A percentile compares a stretch with the other conserved stretches of the same genome.
phyloP scores from a whole-genome alignment of 2,888 invertebrate species.

The Heliconius charithonia region DNA sequence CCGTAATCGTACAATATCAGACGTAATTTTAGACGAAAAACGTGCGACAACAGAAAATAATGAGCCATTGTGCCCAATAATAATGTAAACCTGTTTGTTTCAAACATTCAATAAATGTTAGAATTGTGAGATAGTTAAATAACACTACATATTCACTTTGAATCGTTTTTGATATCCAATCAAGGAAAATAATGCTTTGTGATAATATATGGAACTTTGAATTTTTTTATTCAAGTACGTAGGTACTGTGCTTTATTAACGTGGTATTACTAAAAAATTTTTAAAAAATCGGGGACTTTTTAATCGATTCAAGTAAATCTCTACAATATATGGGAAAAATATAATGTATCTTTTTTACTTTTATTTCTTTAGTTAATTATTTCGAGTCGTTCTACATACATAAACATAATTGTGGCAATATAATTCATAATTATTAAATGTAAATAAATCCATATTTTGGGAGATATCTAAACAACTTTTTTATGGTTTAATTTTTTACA shows the following conservation, averaged over 20 bases:
- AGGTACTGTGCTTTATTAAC: too few species aligned
- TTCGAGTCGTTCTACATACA: neutral
- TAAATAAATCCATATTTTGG: neutral
- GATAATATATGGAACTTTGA: too few species aligned
- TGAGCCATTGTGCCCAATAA: slow-evolving; percentile 68
- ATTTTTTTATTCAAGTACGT: too few species aligned
- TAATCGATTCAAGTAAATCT: too few species aligned
- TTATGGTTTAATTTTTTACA: neutral
- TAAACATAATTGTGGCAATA: neutral
- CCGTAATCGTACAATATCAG: slow-evolving; percentile 60
- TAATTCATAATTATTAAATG: neutral
- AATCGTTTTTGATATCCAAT: too few species aligned
- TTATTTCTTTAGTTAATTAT: too few species aligned
- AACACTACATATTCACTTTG: too few species aligned
- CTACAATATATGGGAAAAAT: too few species aligned
- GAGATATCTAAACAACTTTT: neutral
- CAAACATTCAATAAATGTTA: slow-evolving; percentile 27
- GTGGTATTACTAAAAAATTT: too few species aligned
- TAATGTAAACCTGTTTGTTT: slow-evolving; percentile 41
- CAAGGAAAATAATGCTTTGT: too few species aligned
- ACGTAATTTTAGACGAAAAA: slow-evolving; percentile 80
- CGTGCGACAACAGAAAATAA: slow-evolving; percentile 78
- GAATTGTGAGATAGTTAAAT: slow-evolving; percentile 35
- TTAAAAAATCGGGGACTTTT: too few species aligned
- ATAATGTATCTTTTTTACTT: neutral